A percentile compares a stretch with the other conserved stretches of the same genome.
Conservation (phyloP, 2,888 invertebrate species). For the Timandra comae region DNA sequence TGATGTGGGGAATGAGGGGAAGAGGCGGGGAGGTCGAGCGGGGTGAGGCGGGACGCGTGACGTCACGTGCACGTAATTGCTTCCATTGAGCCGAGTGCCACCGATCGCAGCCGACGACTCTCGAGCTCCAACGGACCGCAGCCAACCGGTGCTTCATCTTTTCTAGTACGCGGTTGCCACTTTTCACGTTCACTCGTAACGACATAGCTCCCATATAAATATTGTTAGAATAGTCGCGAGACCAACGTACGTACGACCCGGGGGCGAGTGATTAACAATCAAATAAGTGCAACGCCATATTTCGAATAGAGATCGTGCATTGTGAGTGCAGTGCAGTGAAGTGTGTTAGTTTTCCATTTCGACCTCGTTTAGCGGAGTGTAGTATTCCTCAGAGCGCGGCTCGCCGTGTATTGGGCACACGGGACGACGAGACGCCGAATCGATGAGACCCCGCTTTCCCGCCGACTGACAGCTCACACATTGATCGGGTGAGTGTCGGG, state of each 20-base stretch:
- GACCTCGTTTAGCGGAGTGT: conserved; percentile 56
- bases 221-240: conserved; percentile 30
- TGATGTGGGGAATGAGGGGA: no score
- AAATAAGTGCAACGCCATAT: no score
- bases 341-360: conserved; percentile 47
- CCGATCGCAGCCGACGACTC: conserved; percentile 43
- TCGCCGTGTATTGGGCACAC: conserved; percentile 47
- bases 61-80: conserved; percentile 58
- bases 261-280: conserved; percentile 9
- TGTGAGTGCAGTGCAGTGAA: conserved; percentile 34
- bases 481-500: conserved; percentile 63
- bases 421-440: conserved; percentile 41
- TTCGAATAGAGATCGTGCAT: conserved; percentile 4
- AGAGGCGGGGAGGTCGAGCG: conserved; percentile 7
- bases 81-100: conserved; percentile 53
- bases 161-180: conserved; percentile 67
- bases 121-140: conserved; percentile 51
- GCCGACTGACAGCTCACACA: conserved; percentile 55
- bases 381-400: conserved; percentile 41
- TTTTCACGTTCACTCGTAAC: conserved; percentile 44
- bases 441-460: conserved; percentile 52
- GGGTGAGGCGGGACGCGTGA: conserved; percentile 41
- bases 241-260: conserved; percentile 5
- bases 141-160: conserved; percentile 63
- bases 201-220: conserved; percentile 24